Percentiles rank a stretch among this genome's conserved stretches.
Evolutionary conservation across 2,113 vertebrate genomes (phyloP).

Genomic region (Cyprinus carpio): DNA sequence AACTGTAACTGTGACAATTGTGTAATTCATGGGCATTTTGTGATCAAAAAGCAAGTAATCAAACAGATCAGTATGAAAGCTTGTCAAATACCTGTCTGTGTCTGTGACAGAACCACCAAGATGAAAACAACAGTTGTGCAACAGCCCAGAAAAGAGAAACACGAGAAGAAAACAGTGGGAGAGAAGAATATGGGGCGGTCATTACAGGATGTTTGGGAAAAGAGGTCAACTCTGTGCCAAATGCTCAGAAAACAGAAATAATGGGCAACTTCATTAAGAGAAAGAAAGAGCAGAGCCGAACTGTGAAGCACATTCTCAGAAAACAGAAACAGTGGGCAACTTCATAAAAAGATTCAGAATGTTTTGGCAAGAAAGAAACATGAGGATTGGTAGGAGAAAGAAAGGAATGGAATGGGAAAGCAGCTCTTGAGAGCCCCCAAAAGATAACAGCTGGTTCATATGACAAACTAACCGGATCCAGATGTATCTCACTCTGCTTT

Average conservation of each 20-base stretch:
- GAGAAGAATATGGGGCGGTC: neutral
- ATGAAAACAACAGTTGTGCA: slow-evolving; percentile 18
- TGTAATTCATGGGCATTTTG: no score
- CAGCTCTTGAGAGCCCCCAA: no score
- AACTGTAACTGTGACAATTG: neutral
- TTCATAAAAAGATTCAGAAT: no score
- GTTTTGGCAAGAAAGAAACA: neutral
- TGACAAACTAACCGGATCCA: neutral
- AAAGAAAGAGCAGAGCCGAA: neutral
- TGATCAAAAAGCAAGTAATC: neutral
- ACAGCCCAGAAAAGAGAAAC: neutral
- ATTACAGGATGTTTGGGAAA: slow-evolving; percentile 2
- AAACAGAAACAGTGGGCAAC: no score
- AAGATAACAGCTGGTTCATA: slow-evolving; percentile 39
- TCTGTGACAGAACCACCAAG: neutral
- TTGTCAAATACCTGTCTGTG: neutral
- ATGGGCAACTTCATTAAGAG: neutral
- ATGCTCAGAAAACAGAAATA: neutral
- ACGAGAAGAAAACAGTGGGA: slow-evolving; percentile 15
- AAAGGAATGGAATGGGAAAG: neutral
- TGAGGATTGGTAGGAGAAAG: no score
- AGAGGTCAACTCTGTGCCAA: neutral
- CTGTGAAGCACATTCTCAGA: slow-evolving; percentile 1
- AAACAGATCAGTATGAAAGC: neutral
- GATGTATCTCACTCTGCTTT: neutral